These are phyloP conservation scores for Daubentonia madagascariensis DNA, from an alignment of 2,113 vertebrate species.

Conservation along the genomic window DNA sequence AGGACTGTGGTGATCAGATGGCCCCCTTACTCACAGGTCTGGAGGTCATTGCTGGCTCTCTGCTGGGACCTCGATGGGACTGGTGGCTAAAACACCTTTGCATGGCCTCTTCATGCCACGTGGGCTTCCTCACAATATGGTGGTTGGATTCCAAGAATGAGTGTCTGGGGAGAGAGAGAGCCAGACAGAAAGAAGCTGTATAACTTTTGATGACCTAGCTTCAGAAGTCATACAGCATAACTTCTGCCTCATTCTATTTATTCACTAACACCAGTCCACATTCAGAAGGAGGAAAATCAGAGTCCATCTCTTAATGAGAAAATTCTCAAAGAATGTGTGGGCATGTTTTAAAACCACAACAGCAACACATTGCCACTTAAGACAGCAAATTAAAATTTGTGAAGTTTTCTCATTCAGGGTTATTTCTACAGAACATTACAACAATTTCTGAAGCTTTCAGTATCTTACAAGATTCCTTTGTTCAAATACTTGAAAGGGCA, in stretches of 20 bases:
- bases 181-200: neutral
- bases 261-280: neutral
- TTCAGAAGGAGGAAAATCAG: neutral
- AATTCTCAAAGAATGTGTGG: neutral
- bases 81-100: neutral
- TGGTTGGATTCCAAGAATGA: neutral
- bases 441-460: neutral
- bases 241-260: neutral
- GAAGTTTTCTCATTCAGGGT: neutral
- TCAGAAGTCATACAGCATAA: neutral
- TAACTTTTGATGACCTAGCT: neutral
- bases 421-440: neutral
- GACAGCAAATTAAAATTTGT: neutral
- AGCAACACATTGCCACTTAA: neutral
- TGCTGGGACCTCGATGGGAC: too few species aligned
- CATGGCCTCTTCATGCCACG: neutral
- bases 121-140: neutral
- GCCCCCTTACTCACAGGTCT: neutral
- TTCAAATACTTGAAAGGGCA: neutral
- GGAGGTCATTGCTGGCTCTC: neutral
- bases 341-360: neutral
- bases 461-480: neutral
- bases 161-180: neutral
- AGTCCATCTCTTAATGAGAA: neutral
- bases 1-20: neutral